These are phyloP conservation scores for Palloptera scutellata DNA, from an alignment of 2,888 invertebrate species.

Conservation along the genomic window DNA sequence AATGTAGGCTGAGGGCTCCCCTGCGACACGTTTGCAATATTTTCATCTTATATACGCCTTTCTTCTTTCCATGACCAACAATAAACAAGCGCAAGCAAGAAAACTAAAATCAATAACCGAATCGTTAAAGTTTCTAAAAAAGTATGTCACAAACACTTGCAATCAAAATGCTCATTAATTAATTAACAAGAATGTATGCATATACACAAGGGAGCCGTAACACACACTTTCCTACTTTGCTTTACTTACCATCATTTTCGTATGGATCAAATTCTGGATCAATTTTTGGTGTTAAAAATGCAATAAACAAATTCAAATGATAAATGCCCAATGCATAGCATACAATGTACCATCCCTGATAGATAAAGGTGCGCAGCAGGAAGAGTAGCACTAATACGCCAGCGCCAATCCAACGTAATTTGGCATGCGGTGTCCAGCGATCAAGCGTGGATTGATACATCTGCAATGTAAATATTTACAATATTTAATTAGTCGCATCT, in stretches of 20 bases:
- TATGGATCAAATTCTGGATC: conserved; percentile 94
- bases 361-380: conserved; percentile 80
- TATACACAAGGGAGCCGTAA: too few relatives aligned
- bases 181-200: too few relatives aligned
- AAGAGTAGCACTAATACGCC: conserved; percentile 76
- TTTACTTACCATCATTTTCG: conserved; percentile 72
- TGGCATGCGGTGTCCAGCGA: conserved; percentile 83
- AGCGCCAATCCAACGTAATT: conserved; percentile 82
- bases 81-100: too few relatives aligned
- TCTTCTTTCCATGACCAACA: too few relatives aligned
- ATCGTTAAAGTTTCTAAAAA: too few relatives aligned
- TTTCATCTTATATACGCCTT: too few relatives aligned
- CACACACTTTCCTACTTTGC: not conserved
- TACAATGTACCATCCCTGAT: conserved; percentile 99
- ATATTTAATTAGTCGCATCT: not conserved
- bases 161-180: too few relatives aligned
- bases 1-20: too few relatives aligned
- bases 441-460: conserved; percentile 84
- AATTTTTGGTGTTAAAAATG: conserved; percentile 99
- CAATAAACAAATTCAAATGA: conserved; percentile 98
- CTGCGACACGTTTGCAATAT: too few relatives aligned
- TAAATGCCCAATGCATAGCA: conserved; percentile 99
- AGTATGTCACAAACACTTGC: too few relatives aligned
- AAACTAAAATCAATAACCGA: too few relatives aligned
- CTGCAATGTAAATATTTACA: conserved; percentile 42